Evolutionary conservation across 1,140 invertebrate genomes (phyloP), one percentile per base, ranked within the genome.

Genomic region (Semibalanus balanoides): DNA sequence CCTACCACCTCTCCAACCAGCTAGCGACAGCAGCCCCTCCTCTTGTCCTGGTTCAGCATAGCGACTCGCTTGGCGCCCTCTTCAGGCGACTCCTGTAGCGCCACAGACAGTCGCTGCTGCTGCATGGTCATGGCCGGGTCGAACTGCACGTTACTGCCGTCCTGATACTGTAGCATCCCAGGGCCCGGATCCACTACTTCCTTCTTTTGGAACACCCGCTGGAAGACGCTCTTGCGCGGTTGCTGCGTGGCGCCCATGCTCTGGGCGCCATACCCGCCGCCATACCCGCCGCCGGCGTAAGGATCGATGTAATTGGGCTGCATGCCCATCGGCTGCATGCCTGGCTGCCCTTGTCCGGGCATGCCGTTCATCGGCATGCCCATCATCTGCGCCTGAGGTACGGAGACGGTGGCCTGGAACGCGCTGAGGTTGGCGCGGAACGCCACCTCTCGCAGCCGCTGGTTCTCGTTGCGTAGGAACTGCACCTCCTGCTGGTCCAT

Each of bases 401-500:
- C 51, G 14, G 11, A 25, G 51, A 64, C 51, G 51, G 51, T 64
- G 51, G 51, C 51, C 51, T 64, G 51, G 51, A 64, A 64, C 11
- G 51, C 51, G 51, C 51, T 64, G 7, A 64, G 11, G 51, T 64
- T 64, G 22, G 51, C 51, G 1, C 51, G 51, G 51, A 64, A 64
- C 51, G 51, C 51, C 51, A 64, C 51, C 51, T 64, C 51, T 1
- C 51, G 51, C 51, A 64, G 22, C 11, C 51, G 51, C 51, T 64
- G 51, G 51, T 64, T 64, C 51, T 64, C 51, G 51, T 25, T 64
- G 51, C 51, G 51, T 19, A 64, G 51, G 22, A 64, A 64, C 51
- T 64, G 51, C 51, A 64, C 51, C 51, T 64, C 51, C 51, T 64
- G 51, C 51, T 64, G 51, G 51, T 64, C 51, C 51, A 64, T 64